A percentile compares a stretch with the other conserved stretches of the same genome.
Evolutionary conservation across 2,888 invertebrate genomes (phyloP).

Genomic region (Apamea sordens): DNA sequence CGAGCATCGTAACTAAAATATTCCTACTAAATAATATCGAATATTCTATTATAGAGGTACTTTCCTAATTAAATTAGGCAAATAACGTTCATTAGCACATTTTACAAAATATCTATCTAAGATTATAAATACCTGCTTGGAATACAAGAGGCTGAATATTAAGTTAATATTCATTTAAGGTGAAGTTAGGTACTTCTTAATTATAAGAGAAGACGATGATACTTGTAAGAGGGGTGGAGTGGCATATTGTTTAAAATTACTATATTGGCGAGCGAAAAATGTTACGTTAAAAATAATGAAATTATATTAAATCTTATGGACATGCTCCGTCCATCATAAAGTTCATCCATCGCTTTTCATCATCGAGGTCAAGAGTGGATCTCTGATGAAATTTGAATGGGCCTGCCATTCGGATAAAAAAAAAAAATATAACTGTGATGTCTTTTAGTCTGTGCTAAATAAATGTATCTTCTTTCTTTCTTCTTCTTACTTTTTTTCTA

Average conservation of each 20-base stretch:
- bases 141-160: conserved; percentile 19
- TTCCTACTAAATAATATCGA: conserved; percentile 28
- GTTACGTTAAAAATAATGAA: background rate
- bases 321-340: background rate
- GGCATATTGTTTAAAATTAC: conserved; percentile 1
- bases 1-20: background rate
- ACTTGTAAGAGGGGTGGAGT: background rate
- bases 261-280: background rate
- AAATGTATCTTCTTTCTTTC: too few relatives aligned
- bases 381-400: too few relatives aligned
- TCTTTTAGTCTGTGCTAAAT: too few relatives aligned
- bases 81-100: conserved; percentile 33
- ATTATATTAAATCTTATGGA: too few relatives aligned
- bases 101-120: conserved; percentile 24
- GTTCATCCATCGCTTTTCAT: background rate
- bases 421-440: background rate
- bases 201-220: conserved; percentile 11
- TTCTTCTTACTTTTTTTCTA: too few relatives aligned
- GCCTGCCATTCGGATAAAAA: background rate
- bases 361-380: background rate
- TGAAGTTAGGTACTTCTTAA: conserved; percentile 25
- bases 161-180: conserved; percentile 27
- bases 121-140: conserved; percentile 29
- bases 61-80: conserved; percentile 25
- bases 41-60: conserved; percentile 11